Percentiles rank a stretch among this genome's conserved stretches.
These are phyloP conservation scores for Boleophthalmus pectinirostris DNA, from an alignment of 2,113 vertebrate genomes.

Conservation along the genomic window DNA sequence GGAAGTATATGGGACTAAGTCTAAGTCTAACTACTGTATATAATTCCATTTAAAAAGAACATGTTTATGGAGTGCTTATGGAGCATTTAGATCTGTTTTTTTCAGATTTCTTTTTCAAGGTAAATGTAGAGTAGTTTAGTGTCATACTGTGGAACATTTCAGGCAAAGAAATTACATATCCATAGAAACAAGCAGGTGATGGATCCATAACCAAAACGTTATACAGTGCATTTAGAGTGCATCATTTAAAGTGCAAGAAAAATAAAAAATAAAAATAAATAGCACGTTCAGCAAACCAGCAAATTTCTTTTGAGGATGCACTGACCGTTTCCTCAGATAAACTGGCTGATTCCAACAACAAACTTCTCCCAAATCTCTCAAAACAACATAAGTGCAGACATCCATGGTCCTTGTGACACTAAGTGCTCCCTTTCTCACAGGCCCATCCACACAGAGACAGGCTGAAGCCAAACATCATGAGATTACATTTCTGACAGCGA, in stretches of 20 bases:
- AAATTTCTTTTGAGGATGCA: background rate
- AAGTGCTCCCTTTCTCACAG: conserved; percentile 3
- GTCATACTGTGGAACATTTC: no score
- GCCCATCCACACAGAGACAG: conserved; percentile 5
- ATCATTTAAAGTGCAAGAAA: background rate
- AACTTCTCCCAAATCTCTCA: conserved; percentile 14
- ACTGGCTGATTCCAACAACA: background rate
- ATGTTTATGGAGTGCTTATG: no score
- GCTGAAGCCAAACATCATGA: conserved; percentile 39
- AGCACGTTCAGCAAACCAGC: no score
- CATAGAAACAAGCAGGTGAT: no score
- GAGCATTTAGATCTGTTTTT: no score
- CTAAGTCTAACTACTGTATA: no score
- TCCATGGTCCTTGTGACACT: background rate
- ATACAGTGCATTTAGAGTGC: background rate
- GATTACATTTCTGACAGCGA: conserved; percentile 46
- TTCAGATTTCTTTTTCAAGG: no score
- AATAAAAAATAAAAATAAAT: background rate
- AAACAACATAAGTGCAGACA: conserved; percentile 22
- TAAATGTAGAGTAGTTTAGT: no score
- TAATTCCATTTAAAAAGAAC: no score
- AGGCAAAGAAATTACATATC: no score
- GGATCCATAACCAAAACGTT: no score
- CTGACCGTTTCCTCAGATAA: background rate
- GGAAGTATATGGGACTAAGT: no score